Conservation (phyloP, 2,888 invertebrate species). For the Agrochola litura region DNA sequence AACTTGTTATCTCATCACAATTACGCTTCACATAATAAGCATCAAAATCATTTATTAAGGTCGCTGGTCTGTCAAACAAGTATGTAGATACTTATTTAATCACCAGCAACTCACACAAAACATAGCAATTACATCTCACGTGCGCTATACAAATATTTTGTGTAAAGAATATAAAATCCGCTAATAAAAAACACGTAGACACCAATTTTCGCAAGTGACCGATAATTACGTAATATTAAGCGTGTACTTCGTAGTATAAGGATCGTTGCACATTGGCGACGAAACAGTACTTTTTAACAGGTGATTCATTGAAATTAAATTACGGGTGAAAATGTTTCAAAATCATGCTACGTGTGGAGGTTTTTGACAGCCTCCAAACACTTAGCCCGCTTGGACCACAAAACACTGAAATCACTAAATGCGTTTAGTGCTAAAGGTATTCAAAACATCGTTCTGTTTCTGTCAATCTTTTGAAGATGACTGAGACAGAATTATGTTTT, state of each 20-base stretch:
- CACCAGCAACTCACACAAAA: conserved; percentile 5
- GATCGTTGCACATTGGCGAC: background rate
- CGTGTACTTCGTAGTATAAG: conserved; percentile 29
- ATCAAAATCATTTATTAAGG: conserved; percentile 1
- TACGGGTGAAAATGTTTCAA: background rate
- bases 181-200: conserved; percentile 61
- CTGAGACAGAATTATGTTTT: background rate
- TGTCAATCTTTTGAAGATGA: background rate
- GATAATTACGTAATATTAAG: conserved; percentile 66
- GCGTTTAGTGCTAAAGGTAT: background rate
- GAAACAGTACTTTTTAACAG: too few species aligned
- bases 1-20: background rate
- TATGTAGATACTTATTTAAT: conserved; percentile 20
- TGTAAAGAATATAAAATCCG: conserved; percentile 51
- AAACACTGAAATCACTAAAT: background rate
- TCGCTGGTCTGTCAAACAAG: background rate
- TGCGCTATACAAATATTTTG: conserved; percentile 44
- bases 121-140: conserved; percentile 29
- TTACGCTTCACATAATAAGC: background rate
- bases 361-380: background rate
- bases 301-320: too few species aligned
- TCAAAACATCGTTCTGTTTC: background rate
- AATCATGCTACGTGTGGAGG: background rate
- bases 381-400: background rate
- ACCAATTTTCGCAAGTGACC: conserved; percentile 67